These are phyloP conservation scores for Podargus strigoides DNA, from an alignment of 2,797 vertebrate species.

Conservation along the genomic window DNA sequence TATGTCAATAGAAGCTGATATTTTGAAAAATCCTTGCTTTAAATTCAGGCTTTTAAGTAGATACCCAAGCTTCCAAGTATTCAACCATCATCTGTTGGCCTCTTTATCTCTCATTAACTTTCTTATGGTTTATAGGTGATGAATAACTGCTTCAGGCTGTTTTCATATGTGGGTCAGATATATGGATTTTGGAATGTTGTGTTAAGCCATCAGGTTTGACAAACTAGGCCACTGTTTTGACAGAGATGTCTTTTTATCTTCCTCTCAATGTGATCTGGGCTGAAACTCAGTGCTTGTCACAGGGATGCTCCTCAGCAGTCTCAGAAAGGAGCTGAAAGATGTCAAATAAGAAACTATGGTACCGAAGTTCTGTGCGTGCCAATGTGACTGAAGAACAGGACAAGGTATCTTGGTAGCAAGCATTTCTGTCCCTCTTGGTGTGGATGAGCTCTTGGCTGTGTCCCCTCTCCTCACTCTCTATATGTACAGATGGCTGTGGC, in stretches of 20 bases:
- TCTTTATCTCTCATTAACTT: neutral
- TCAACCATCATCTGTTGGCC: fast-evolving
- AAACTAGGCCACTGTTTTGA: neutral
- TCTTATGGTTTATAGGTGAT: neutral
- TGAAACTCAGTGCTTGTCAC: neutral
- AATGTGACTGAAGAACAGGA: neutral
- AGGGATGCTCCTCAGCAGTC: neutral
- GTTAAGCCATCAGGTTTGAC: neutral
- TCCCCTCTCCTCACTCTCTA: neutral
- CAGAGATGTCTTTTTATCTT: neutral
- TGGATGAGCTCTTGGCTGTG: neutral
- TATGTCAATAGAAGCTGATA: fast-evolving
- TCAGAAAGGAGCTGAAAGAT: neutral
- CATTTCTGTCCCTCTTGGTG: neutral
- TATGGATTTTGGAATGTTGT: neutral
- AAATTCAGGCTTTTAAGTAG: neutral
- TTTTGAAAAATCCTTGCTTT: neutral
- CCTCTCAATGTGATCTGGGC: neutral
- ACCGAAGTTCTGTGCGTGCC: fast-evolving
- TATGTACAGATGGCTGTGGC: fast-evolving
- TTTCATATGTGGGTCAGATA: neutral
- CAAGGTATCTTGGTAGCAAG: neutral
- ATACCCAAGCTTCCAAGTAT: neutral
- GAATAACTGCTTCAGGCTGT: neutral
- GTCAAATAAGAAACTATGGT: neutral